Base-by-base conservation (phyloP, 2,888 invertebrate species). In the Bembecia ichneumoniformis region DNA sequence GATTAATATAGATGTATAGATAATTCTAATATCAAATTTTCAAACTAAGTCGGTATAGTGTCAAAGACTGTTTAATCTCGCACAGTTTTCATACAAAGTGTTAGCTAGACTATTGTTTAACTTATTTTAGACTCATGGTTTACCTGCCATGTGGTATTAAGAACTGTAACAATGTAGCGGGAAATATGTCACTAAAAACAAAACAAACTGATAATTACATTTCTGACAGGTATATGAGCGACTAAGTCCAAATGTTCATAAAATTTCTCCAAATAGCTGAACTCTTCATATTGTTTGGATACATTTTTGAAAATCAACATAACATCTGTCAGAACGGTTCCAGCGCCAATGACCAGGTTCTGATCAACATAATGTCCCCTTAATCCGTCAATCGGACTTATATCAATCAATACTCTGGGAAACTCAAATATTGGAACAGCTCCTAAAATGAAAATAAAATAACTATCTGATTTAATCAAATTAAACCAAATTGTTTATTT, bases 221-320 rank as follows among this genome's bases (percentile, higher is more conserved):
- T 94, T 79, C 93, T 82, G 1, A 94, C 90, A 13, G 93, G 90
- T 48, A 91, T 89, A 71, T 91, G 92, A n/a, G 93, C 94, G 5
- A 94, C 89, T 47, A 92, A 69, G 62, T 91, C 89, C 47, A 94
- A 75, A 65, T 94, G 93, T 40, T 90, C 83, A 17, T 88, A 89
- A 36, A 94, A 69, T 50, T 87, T 83, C 10, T 77, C 68, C 46
- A 92, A 74, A 69, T 93, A 92, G 5, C 78, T 71, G 64, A 91
- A 93, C 14, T 88, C 87, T 0, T 74, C 66, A 5, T 64, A 55
- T 11, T 60, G 53, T 3, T 63, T 58, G 0, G 82, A 66, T 1
- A 80, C 55, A 14, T 62, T 58, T 20, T 75, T 63, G 48, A 90
- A 89, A 9, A 89, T 57, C 0, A 87, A 75, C 74, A 90, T 89